A percentile compares a stretch with the other conserved stretches of the same genome.
Evolutionary conservation across 2,113 vertebrate species (phyloP).

Genomic region (Oplegnathus fasciatus): DNA sequence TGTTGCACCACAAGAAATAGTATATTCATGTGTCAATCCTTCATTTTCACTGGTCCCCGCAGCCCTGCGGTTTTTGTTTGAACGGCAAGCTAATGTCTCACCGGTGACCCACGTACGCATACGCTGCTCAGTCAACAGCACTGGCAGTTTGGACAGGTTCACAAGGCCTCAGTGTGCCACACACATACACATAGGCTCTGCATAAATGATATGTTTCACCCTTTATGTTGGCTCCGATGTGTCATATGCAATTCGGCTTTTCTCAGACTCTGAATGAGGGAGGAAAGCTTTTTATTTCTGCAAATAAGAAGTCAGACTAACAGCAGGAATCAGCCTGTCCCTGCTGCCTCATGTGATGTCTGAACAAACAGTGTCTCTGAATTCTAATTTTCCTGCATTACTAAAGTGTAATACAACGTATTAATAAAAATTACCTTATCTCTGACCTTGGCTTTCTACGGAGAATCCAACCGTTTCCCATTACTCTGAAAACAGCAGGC

Average conservation of each 20-base stretch:
- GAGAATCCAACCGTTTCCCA: conserved; percentile 15
- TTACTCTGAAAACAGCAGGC: conserved; percentile 4
- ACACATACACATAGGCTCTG: not conserved
- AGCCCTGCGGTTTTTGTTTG: conserved; percentile 44
- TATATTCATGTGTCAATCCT: conserved; percentile 55
- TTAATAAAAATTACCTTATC: conserved; percentile 51
- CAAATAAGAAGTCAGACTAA: conserved; percentile 34
- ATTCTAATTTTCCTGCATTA: conserved; percentile 11
- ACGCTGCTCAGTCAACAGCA: conserved; percentile 26
- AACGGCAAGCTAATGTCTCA: conserved; percentile 40
- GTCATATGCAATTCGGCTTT: conserved; percentile 1
- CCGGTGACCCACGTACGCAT: conserved; percentile 17
- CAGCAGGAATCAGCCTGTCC: conserved; percentile 8
- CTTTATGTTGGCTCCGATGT: not conserved
- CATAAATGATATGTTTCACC: not conserved
- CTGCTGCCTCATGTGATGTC: conserved; percentile 25
- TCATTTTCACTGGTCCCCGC: conserved; percentile 28
- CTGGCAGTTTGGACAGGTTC: conserved; percentile 45
- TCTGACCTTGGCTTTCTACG: conserved; percentile 29
- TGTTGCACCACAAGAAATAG: not conserved
- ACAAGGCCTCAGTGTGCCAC: not conserved
- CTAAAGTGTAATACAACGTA: not conserved
- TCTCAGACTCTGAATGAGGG: conserved; percentile 11
- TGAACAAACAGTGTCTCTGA: conserved; percentile 31
- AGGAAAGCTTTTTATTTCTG: conserved; percentile 10